phyloP scores from a whole-genome alignment of 2,888 invertebrate genomes.

The Mesorhabditis spiculigera region DNA sequence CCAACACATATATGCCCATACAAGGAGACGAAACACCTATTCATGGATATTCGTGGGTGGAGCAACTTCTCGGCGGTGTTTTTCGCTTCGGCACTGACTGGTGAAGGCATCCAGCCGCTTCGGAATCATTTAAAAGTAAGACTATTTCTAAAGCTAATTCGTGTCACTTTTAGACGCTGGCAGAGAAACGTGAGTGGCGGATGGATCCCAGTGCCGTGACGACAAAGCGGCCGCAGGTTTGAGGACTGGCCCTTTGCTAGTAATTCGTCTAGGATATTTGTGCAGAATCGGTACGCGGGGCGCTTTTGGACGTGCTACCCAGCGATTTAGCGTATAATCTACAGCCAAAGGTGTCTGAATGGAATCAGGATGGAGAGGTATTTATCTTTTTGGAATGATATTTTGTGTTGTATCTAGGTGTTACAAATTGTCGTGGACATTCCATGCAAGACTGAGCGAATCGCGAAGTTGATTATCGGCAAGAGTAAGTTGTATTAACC shows the following conservation, averaged over 20 bases:
- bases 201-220: constrained; percentile 28
- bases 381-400: constrained; percentile 7
- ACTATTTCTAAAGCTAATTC: too few relatives aligned
- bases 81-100: constrained; percentile 64
- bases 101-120: constrained; percentile 51
- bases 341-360: constrained; percentile 59
- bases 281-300: constrained; percentile 74
- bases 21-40: constrained; percentile 42
- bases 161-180: constrained; percentile 12
- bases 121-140: constrained; percentile 32
- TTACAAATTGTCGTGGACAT: constrained; percentile 46
- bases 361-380: constrained; percentile 39
- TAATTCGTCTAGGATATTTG: constrained; percentile 19
- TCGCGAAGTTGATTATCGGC: constrained; percentile 36
- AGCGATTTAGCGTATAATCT: constrained; percentile 73
- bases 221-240: constrained; percentile 21
- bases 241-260: neutral
- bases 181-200: constrained; percentile 39
- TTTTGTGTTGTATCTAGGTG: constrained; percentile 12
- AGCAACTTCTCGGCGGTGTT: constrained; percentile 82
- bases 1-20: constrained; percentile 46
- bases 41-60: constrained; percentile 66
- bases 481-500: constrained; percentile 8
- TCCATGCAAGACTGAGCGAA: constrained; percentile 39
- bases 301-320: constrained; percentile 74